Evolutionary conservation across 2,888 invertebrate genomes (phyloP).

Genomic region (Calameuta idolon): DNA sequence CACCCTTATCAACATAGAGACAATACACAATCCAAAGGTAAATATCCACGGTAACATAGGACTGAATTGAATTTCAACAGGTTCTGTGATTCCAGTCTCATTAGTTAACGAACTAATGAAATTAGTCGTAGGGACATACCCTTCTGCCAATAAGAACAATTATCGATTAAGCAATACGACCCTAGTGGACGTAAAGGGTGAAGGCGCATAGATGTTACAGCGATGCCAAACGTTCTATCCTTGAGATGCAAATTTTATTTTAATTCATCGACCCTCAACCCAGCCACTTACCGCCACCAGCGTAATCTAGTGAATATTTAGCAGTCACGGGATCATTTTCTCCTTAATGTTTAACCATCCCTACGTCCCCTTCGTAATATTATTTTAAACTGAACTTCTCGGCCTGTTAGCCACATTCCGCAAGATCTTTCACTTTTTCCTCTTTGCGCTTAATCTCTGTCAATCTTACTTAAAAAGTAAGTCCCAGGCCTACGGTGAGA

Average conservation of each 20-base stretch:
- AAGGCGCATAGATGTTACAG: neutral
- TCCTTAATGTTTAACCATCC: slow-evolving; percentile 6
- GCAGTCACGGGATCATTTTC: slow-evolving; percentile 12
- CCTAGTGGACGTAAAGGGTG: neutral
- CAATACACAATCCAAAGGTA: neutral
- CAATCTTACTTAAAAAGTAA: neutral
- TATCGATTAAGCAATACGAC: neutral
- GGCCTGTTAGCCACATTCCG: neutral
- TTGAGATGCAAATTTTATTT: slow-evolving; percentile 14
- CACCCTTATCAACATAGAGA: neutral
- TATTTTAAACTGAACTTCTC: neutral
- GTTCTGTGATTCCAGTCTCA: neutral
- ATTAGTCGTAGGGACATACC: neutral
- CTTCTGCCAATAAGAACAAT: neutral
- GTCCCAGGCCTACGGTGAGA: neutral
- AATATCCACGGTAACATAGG: neutral
- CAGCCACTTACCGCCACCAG: slow-evolving; percentile 9
- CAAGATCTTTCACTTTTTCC: neutral
- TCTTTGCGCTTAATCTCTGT: neutral
- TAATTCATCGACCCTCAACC: slow-evolving; percentile 3
- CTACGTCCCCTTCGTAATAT: neutral
- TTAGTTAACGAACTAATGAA: neutral
- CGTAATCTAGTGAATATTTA: slow-evolving; percentile 21
- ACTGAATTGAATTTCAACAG: neutral
- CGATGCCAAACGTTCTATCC: neutral